phyloP scores from a whole-genome alignment of 2,888 invertebrate species.

The Luperina nickerlii region DNA sequence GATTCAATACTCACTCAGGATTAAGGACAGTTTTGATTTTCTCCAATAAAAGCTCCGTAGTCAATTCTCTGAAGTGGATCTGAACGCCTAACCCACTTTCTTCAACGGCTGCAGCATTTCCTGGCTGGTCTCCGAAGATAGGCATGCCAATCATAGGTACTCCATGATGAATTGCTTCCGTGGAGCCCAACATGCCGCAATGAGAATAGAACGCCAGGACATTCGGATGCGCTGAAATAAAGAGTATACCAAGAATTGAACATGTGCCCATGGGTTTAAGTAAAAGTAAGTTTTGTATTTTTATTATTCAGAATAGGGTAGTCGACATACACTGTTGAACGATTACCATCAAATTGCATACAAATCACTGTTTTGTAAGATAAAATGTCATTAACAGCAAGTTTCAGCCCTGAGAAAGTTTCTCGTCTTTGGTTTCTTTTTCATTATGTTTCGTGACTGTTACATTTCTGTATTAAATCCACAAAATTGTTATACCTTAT shows the following conservation, averaged over 20 bases:
- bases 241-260: neutral
- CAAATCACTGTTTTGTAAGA: neutral
- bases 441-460: neutral
- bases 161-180: slow-evolving; percentile 90
- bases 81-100: slow-evolving; percentile 88
- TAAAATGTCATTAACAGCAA: neutral
- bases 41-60: slow-evolving; percentile 84
- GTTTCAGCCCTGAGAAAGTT: neutral
- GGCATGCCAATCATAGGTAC: slow-evolving; percentile 91
- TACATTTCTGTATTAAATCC: neutral
- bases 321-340: neutral
- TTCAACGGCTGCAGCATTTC: slow-evolving; percentile 88
- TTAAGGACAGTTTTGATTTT: slow-evolving; percentile 87
- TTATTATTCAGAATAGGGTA: neutral
- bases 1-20: slow-evolving; percentile 82
- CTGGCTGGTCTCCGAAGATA: slow-evolving; percentile 90
- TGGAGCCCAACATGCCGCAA: slow-evolving; percentile 90
- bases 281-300: neutral
- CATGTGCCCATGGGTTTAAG: no score
- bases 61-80: slow-evolving; percentile 83
- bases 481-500: neutral
- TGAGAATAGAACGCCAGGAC: slow-evolving; percentile 89
- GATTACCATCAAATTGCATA: neutral
- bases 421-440: neutral
- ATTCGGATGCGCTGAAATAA: slow-evolving; percentile 73